Percentiles rank a stretch among this genome's conserved stretches.
Evolutionary conservation across 2,888 invertebrate genomes (phyloP).

Genomic region (Amphipyra tragopoginis): DNA sequence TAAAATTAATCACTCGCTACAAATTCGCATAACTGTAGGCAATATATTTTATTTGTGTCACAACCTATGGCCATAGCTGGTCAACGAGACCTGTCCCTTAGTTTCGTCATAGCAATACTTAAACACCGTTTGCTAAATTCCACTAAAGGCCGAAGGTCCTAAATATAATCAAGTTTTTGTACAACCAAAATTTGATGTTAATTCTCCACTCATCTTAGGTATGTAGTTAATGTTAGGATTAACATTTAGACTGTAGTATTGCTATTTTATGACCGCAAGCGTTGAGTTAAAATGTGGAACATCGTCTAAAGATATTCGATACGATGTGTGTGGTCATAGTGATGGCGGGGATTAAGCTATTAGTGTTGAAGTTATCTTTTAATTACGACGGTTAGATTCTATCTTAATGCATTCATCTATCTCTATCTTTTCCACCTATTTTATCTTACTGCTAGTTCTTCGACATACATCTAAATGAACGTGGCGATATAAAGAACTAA

Average conservation of each 20-base stretch:
- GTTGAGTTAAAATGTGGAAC: constrained; percentile 65
- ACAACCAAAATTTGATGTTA: constrained; percentile 30
- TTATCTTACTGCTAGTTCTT: too few species aligned
- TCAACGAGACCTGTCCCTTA: background rate
- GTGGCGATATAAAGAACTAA: too few species aligned
- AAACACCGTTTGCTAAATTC: constrained; percentile 33
- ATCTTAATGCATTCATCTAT: too few species aligned
- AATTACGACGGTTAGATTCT: too few species aligned
- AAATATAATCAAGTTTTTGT: constrained; percentile 45
- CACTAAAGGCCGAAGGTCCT: constrained; percentile 20
- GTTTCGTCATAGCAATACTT: constrained; percentile 37
- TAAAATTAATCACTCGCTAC: background rate
- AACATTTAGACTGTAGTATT: constrained; percentile 2
- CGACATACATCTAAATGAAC: too few species aligned
- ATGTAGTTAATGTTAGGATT: constrained; percentile 21
- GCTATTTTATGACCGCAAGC: constrained; percentile 57
- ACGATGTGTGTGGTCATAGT: constrained; percentile 41
- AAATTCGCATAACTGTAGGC: constrained; percentile 7
- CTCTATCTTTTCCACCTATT: too few species aligned
- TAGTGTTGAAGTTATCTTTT: background rate
- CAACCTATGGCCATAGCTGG: background rate
- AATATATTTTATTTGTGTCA: constrained; percentile 23
- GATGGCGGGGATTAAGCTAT: constrained; percentile 38
- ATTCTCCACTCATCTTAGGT: constrained; percentile 18
- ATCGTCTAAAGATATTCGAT: constrained; percentile 59